A percentile compares a stretch with the other conserved stretches of the same genome.
phyloP scores from a whole-genome alignment of 2,797 vertebrate genomes.

The Melanotaenia maccullochi region DNA sequence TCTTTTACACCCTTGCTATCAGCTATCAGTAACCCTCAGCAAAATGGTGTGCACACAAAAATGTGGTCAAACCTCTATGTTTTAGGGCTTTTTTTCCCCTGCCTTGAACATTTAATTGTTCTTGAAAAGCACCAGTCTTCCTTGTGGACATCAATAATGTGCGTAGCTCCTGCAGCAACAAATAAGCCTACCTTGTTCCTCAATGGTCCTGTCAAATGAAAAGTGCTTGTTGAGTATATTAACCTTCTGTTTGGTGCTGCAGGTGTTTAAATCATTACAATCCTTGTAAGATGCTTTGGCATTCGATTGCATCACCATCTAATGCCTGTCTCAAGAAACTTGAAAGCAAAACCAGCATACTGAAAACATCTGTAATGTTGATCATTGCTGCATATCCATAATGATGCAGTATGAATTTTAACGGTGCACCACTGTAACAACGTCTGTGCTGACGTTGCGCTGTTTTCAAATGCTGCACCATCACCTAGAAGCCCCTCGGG shows the following conservation, averaged over 20 bases:
- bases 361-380: constrained; percentile 44
- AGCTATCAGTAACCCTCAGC: neutral
- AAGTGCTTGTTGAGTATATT: constrained; percentile 3
- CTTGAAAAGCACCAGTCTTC: constrained; percentile 30
- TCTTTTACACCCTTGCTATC: constrained; percentile 25
- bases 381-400: constrained; percentile 32
- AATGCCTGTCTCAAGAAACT: constrained; percentile 28
- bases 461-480: constrained; percentile 53
- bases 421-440: constrained; percentile 41
- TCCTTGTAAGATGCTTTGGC: constrained; percentile 23
- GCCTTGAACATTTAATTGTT: constrained; percentile 33
- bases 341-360: constrained; percentile 26
- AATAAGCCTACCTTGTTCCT: constrained; percentile 17
- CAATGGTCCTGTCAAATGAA: constrained; percentile 15
- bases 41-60: constrained; percentile 3
- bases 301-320: constrained; percentile 28
- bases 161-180: constrained; percentile 31
- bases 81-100: neutral
- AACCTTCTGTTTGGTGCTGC: constrained; percentile 23
- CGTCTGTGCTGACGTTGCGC: constrained; percentile 28
- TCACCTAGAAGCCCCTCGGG: constrained; percentile 42
- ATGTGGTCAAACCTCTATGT: constrained; percentile 9
- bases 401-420: constrained; percentile 46
- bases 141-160: constrained; percentile 46
- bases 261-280: constrained; percentile 55